Evolutionary conservation across 2,888 invertebrate species (phyloP), one percentile per base, ranked within the genome.

Genomic region (Tenodera sinensis): DNA sequence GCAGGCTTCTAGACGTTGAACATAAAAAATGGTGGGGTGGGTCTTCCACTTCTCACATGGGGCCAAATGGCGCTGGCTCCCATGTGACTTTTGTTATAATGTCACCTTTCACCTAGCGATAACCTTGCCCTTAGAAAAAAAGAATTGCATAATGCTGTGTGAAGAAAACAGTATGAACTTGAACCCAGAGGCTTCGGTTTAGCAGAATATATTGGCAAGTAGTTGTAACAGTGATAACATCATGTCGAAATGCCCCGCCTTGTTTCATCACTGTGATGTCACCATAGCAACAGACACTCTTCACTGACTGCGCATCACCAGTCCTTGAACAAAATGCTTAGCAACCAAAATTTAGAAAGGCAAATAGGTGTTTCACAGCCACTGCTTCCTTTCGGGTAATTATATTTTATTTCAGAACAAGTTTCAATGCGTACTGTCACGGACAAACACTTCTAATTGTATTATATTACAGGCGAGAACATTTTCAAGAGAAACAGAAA

Each of bases 241-340:
- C 54, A 71, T 71, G 54, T 71, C 54, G 54, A 71, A 71, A 71
- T 71, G 54, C 54, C 54, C 54, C 54, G 54, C 54, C 54, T 71
- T 25, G 6, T 71, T 71, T 71, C 54, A 71, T 71, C 54, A 71
- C 54, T 71, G 54, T 71, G 54, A 71, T 71, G 54, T 71, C 54
- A 71, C 54, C 54, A 71, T 71, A 71, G 54, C 54, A 71, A 71
- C 54, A 71, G 54, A 71, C 54, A 20, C 20, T 2, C 54, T 54
- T 20, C 83, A 87, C 86, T 28, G 91, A 91, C 14, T 87, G 85
- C 20, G 88, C 81, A 42, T 9, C 9, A 42, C 12, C 42, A 42
- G 42, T 91, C 91, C 83, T 91, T 91, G 85, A 71, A 88, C 30
- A 84, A 84, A 30, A 91, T 91, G 90, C 28, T 86, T 27, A 71